Evolutionary conservation across 2,113 vertebrate species (phyloP).

Genomic region (Crocuta crocuta): DNA sequence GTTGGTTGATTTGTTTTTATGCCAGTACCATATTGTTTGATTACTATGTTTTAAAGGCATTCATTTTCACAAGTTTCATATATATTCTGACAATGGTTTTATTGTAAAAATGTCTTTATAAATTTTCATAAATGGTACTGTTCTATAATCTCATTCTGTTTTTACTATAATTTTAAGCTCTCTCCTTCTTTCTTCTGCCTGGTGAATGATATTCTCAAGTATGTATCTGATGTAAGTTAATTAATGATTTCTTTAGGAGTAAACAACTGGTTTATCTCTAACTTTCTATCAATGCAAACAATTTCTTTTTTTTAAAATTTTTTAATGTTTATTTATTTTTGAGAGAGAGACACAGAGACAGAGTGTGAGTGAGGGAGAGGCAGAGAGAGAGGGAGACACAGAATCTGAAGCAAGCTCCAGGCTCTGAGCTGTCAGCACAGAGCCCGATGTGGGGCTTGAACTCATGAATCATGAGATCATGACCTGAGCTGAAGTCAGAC

Average conservation of each 20-base stretch:
- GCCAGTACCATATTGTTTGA: not conserved
- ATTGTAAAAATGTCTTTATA: not conserved
- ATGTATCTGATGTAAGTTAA: not conserved
- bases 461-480: too few species aligned
- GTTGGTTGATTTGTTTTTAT: not conserved
- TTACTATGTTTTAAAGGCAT: not conserved
- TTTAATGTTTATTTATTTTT: too few species aligned
- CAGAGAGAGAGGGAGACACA: too few species aligned
- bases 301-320: not conserved
- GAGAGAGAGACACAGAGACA: too few species aligned
- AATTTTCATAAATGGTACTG: not conserved
- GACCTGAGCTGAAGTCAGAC: too few species aligned
- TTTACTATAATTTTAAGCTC: not conserved
- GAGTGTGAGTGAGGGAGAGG: too few species aligned
- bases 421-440: too few species aligned
- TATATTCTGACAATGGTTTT: not conserved
- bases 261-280: not conserved
- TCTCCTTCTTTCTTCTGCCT: not conserved
- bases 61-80: not conserved
- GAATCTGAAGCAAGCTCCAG: too few species aligned
- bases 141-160: not conserved
- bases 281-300: not conserved
- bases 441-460: too few species aligned
- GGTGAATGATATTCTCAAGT: not conserved
- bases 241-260: not conserved